A percentile compares a stretch with the other conserved stretches of the same genome.
phyloP scores from a whole-genome alignment of 1,140 invertebrate genomes.

The Trinorchestia longiramus region DNA sequence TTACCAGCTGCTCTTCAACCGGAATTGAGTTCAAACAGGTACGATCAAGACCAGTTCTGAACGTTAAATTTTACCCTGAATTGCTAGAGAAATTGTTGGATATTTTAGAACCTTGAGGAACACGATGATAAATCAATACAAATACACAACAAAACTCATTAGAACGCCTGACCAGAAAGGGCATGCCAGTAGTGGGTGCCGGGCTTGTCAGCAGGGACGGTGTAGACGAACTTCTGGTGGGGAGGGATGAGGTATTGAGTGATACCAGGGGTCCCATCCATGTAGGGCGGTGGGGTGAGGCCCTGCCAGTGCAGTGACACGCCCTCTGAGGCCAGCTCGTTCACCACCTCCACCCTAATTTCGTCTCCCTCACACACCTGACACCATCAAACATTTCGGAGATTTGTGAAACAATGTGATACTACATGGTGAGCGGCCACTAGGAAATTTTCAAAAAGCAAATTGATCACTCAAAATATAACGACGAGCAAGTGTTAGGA shows the following conservation, averaged over 20 bases:
- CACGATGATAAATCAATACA: no score
- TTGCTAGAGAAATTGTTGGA: no score
- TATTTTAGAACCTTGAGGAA: no score
- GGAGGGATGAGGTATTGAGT: conserved; percentile 91
- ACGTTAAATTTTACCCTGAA: no score
- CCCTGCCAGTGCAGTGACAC: conserved; percentile 90
- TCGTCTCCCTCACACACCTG: conserved; percentile 87
- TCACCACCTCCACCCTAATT: conserved; percentile 86
- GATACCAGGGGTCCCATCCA: conserved; percentile 90
- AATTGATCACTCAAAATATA: no score
- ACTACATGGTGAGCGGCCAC: not conserved
- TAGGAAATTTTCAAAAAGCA: no score
- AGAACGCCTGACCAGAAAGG: conserved; percentile 76
- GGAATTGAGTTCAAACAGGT: no score
- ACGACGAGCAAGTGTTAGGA: no score
- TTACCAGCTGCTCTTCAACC: no score
- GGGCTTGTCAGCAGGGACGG: conserved; percentile 70
- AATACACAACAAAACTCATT: not conserved
- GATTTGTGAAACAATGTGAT: not conserved
- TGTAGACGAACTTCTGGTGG: conserved; percentile 80
- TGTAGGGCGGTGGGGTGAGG: conserved; percentile 84
- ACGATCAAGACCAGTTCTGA: no score
- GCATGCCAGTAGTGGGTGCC: conserved; percentile 94
- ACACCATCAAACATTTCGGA: not conserved
- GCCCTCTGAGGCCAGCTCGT: conserved; percentile 83